Conservation (phyloP, 2,888 invertebrate species). For the Sycophila texana region DNA sequence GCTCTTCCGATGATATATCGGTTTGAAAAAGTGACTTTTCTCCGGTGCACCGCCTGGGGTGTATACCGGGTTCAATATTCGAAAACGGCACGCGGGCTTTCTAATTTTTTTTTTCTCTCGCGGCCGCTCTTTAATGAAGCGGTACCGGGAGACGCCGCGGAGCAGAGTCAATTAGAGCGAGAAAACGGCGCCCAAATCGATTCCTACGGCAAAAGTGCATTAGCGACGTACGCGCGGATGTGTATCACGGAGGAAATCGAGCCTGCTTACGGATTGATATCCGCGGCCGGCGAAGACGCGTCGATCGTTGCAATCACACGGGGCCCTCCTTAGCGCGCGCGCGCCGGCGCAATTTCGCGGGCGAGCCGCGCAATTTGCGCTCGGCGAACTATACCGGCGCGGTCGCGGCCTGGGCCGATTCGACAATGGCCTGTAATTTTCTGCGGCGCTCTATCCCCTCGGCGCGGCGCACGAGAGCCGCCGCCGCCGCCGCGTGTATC, state of each 20-base stretch:
- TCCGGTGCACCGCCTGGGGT: neutral
- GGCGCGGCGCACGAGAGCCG: constrained; percentile 19
- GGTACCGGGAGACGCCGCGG: neutral
- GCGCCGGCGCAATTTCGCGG: neutral
- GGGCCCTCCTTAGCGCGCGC: constrained; percentile 1
- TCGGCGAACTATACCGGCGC: constrained; percentile 22
- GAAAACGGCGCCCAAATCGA: neutral
- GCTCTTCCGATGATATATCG: neutral
- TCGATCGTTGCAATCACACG: constrained; percentile 33
- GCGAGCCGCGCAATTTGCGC: constrained; percentile 34
- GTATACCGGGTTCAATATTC: neutral
- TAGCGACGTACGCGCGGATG: neutral
- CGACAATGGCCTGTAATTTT: constrained; percentile 50
- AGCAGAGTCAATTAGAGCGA: neutral
- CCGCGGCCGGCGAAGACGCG: neutral
- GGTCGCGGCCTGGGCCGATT: constrained; percentile 21
- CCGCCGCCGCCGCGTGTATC: neutral
- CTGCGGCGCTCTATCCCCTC: neutral
- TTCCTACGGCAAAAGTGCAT: neutral
- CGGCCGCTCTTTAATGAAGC: neutral
- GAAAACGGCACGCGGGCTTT: neutral
- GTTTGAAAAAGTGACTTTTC: neutral
- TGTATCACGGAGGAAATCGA: too few relatives aligned
- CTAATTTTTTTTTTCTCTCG: neutral
- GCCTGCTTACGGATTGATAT: neutral